Conservation (phyloP, 1,140 invertebrate species). For the Orchestia grillus region DNA sequence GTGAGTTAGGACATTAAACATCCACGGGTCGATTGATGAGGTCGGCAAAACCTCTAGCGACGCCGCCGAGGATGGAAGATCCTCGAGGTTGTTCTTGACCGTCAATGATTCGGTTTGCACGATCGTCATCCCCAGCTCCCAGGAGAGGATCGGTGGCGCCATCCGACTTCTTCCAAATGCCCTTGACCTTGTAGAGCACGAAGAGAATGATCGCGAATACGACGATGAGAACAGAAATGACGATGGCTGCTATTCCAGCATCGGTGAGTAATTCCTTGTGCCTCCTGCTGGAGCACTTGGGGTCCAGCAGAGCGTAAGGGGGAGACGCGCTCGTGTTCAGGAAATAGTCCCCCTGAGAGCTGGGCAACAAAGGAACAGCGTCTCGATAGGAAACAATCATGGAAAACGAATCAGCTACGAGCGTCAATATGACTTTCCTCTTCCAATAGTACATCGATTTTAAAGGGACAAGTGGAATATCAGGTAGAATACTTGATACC, state of each 20-base stretch:
- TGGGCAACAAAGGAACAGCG: slow-evolving; percentile 10
- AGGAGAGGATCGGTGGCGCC: background rate
- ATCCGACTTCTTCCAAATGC: background rate
- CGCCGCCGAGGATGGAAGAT: slow-evolving; percentile 4
- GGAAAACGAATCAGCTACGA: background rate
- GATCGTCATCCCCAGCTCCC: background rate
- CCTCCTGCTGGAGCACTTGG: background rate
- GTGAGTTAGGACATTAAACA: background rate
- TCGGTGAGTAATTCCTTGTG: background rate
- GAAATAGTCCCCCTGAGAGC: background rate
- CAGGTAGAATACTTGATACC: background rate
- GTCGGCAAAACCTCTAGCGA: slow-evolving; percentile 15
- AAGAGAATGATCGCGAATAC: background rate
- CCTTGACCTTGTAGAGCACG: background rate
- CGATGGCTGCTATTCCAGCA: slow-evolving; percentile 1
- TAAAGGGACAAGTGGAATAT: background rate
- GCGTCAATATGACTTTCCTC: background rate
- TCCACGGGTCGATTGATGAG: slow-evolving; percentile 15
- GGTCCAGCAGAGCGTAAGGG: background rate
- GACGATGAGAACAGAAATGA: background rate
- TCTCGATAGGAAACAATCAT: background rate
- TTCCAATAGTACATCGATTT: background rate
- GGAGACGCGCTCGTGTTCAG: background rate
- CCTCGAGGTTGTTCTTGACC: background rate
- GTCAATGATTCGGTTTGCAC: background rate